These are phyloP conservation scores for Cerceris rybyensis DNA, from an alignment of 2,888 invertebrate genomes.

Conservation along the genomic window DNA sequence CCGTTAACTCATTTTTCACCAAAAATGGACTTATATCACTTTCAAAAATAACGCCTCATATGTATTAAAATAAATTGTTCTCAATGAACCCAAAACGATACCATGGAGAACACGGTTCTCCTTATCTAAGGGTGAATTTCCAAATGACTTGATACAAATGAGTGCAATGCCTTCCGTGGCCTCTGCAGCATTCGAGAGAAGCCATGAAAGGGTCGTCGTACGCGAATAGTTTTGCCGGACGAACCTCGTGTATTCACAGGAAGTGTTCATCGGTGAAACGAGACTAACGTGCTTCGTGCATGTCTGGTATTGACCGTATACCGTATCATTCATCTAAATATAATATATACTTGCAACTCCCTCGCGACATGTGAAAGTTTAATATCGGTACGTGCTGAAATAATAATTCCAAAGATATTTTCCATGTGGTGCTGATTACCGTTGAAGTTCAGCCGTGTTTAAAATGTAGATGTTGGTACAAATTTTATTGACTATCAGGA, in stretches of 20 bases:
- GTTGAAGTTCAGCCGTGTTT: background rate
- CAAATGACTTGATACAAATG: slow-evolving; percentile 49
- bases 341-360: background rate
- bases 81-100: slow-evolving; percentile 34
- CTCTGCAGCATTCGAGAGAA: slow-evolving; percentile 46
- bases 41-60: too few relatives aligned
- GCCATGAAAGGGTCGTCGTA: slow-evolving; percentile 44
- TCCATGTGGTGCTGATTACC: background rate
- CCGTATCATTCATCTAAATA: slow-evolving; percentile 10
- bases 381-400: background rate
- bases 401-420: slow-evolving; percentile 21
- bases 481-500: too few relatives aligned
- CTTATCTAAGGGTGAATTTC: slow-evolving; percentile 51
- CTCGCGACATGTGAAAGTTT: background rate
- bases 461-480: too few relatives aligned
- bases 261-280: slow-evolving; percentile 58
- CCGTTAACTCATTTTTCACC: too few relatives aligned
- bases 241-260: slow-evolving; percentile 48
- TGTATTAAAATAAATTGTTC: slow-evolving; percentile 48
- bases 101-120: slow-evolving; percentile 34
- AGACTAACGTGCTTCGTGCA: slow-evolving; percentile 54
- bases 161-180: slow-evolving; percentile 41
- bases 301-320: slow-evolving; percentile 36
- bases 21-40: too few relatives aligned
- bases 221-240: slow-evolving; percentile 48